Percentiles rank a stretch among this genome's conserved stretches.
phyloP scores from a whole-genome alignment of 37 sponge, comb jelly and placozoan species.

The Bolinopsis microptera region DNA sequence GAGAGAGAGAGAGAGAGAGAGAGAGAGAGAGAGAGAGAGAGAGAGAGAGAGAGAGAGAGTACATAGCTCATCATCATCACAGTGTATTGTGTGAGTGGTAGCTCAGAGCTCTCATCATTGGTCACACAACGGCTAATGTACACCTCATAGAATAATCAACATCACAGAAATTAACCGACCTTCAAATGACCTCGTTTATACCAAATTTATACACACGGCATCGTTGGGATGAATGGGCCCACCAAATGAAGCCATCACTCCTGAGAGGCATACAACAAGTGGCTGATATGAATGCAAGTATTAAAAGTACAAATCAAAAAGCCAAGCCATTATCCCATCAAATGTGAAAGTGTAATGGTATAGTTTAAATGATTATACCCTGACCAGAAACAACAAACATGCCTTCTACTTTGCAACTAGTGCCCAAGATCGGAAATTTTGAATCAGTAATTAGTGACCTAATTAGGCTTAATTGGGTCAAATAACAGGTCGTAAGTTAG shows the following conservation, averaged over 20 bases:
- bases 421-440: not conserved
- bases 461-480: not conserved
- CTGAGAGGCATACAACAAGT: too few relatives aligned
- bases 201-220: not conserved
- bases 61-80: not conserved
- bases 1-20: slow-evolving; percentile 51
- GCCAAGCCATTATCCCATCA: not conserved
- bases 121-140: not conserved
- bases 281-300: too few relatives aligned
- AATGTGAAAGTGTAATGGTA: not conserved
- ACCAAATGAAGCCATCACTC: not conserved
- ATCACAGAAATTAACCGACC: not conserved
- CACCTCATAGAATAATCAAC: not conserved
- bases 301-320: not conserved
- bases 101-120: not conserved
- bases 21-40: slow-evolving; percentile 51
- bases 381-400: not conserved
- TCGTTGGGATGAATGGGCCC: not conserved
- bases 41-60: slow-evolving; percentile 47
- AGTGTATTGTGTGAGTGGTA: not conserved
- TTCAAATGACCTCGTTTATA: not conserved
- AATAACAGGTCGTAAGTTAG: not conserved
- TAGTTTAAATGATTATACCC: not conserved
- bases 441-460: not conserved
- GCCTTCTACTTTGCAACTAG: too few relatives aligned